Evolutionary conservation across 2,113 vertebrate genomes (phyloP), one percentile per base, ranked within the genome.

Genomic region (Verasper variegatus): DNA sequence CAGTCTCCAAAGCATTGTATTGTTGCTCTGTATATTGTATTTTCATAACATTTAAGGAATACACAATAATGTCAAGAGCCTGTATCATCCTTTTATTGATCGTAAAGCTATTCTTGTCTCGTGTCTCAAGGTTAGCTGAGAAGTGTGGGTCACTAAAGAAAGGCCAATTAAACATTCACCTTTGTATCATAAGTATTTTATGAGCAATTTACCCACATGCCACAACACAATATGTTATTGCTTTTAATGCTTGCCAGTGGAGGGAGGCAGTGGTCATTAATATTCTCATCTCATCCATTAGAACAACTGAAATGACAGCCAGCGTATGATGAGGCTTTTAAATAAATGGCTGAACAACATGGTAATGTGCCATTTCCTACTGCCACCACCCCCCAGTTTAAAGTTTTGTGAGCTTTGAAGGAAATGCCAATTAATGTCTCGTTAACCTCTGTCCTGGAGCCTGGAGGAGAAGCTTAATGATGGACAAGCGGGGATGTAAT

Each of bases 1-100:
- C 81, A 80, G 78, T 83, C 81, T 87, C 82, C 80, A 93, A 86
- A 84, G 71, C 85, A 87, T 91, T 89, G 87, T 91, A 90, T 81
- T 87, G 86, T 93, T 91, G 84, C 85, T 90, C 92, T 92, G 90
- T 94, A 91, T 90, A 91, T 91, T 92, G 90, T 93, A 91, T 93
- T 93, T 93, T 92, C 92, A 91, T 89, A 93, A 89, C 91, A 93
- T 91, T 92, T 92, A 92, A 92, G 88, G 73, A 90, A 91, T 89
- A 93, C 88, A 84, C 79, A 82, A 84, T 77, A 80, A 86, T 87
- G 86, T 88, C 82, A 88, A 91, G 52, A 75, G 67, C 23, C 67
- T 78, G 78, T 64, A 73, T 71, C 70, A 57, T 62, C 45, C 70
- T 88, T n/a, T 87, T 87, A 75, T 86, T 91, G 74, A 80, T 21